Evolutionary conservation across 2,888 invertebrate genomes (phyloP).

Genomic region (Omphaloscelis lunosa): DNA sequence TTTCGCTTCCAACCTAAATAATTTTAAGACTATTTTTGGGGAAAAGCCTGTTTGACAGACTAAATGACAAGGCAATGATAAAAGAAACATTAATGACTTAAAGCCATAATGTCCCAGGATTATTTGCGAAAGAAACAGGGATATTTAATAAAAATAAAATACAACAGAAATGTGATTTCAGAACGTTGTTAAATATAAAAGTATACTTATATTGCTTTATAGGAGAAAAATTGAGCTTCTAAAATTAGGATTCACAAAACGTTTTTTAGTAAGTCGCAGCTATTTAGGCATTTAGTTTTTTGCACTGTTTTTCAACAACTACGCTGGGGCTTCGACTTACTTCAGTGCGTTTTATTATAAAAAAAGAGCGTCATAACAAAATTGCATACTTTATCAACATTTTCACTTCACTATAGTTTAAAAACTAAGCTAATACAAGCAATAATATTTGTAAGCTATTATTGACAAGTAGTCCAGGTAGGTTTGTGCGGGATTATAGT

Average conservation of each 20-base stretch:
- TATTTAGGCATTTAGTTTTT: not conserved
- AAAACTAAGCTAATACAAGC: conserved; percentile 65
- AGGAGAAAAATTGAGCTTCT: conserved; percentile 64
- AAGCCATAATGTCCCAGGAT: conserved; percentile 2
- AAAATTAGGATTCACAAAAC: conserved; percentile 26
- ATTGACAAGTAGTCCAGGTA: conserved; percentile 66
- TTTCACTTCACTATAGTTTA: conserved; percentile 35
- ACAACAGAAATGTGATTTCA: conserved; percentile 72
- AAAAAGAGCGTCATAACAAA: conserved; percentile 11
- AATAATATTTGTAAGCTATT: conserved; percentile 70
- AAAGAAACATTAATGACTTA: not conserved
- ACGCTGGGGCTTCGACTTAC: not conserved
- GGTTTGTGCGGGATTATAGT: not conserved
- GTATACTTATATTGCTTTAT: conserved; percentile 74
- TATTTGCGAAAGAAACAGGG: conserved; percentile 18
- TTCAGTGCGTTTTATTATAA: conserved; percentile 1
- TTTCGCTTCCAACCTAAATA: not conserved
- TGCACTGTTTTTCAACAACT: not conserved
- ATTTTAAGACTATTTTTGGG: not conserved
- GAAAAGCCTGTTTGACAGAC: conserved; percentile 23
- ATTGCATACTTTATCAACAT: conserved; percentile 27
- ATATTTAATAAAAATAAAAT: conserved; percentile 44
- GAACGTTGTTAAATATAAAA: conserved; percentile 62
- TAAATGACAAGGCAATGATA: not conserved
- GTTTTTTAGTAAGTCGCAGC: not conserved